Conservation (phyloP, 2,113 vertebrate species). For the Nematolebias whitei region DNA sequence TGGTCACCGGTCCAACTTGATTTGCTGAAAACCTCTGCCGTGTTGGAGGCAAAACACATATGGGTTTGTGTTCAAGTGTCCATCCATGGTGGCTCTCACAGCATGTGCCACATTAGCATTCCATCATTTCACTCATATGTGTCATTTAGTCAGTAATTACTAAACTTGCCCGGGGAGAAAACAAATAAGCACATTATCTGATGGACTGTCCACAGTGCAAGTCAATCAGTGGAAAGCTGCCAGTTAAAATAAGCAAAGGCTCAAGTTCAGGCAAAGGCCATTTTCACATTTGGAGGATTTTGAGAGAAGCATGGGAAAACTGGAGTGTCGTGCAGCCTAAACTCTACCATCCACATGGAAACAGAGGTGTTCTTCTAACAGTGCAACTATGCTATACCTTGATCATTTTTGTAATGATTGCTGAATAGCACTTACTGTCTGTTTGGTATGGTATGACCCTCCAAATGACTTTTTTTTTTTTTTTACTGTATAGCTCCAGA, state of each 20-base stretch:
- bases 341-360: conserved; percentile 44
- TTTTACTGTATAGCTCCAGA: background rate
- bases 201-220: conserved; percentile 75
- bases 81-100: conserved; percentile 43
- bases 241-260: conserved; percentile 78
- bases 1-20: conserved; percentile 30
- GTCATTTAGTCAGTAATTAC: conserved; percentile 78
- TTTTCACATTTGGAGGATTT: conserved; percentile 36
- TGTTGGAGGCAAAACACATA: conserved; percentile 28
- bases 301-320: conserved; percentile 49
- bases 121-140: conserved; percentile 51
- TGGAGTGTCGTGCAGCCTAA: conserved; percentile 35
- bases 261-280: conserved; percentile 70
- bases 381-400: conserved; percentile 37
- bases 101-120: conserved; percentile 63
- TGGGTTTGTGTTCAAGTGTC: conserved; percentile 31
- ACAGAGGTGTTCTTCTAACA: conserved; percentile 39
- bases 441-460: no score
- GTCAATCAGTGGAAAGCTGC: conserved; percentile 74
- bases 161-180: conserved; percentile 74
- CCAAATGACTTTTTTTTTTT: background rate
- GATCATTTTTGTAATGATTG: conserved; percentile 34
- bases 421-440: background rate
- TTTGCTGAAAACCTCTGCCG: conserved; percentile 25
- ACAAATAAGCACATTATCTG: conserved; percentile 79